A percentile compares a stretch with the other conserved stretches of the same genome.
phyloP scores from a whole-genome alignment of 2,797 vertebrate species.

The Morus bassanus region DNA sequence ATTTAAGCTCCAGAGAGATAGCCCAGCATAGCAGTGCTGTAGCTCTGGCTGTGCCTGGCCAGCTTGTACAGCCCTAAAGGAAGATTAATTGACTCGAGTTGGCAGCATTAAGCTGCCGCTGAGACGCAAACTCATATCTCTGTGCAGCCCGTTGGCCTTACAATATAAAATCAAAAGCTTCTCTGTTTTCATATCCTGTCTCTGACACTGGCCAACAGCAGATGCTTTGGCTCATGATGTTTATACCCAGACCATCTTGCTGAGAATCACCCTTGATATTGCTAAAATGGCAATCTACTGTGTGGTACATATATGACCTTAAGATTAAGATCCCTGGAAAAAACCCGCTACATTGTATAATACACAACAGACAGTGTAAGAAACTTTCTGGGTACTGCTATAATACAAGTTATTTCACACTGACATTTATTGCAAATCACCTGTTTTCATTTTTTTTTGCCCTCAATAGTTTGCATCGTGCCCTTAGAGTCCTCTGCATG shows the following conservation, averaged over 20 bases:
- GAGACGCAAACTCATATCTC: not conserved
- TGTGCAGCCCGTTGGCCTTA: not conserved
- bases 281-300: not conserved
- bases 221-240: not conserved
- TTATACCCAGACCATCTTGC: not conserved
- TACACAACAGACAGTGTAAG: not conserved
- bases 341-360: accelerated
- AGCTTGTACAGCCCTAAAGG: not conserved
- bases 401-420: not conserved
- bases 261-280: not conserved
- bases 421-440: not conserved
- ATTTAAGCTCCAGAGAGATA: not conserved
- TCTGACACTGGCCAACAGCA: not conserved
- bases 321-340: not conserved
- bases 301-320: not conserved
- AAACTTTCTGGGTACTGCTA: not conserved
- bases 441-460: not conserved
- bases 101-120: not conserved
- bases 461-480: not conserved
- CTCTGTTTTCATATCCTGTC: not conserved
- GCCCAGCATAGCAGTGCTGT: not conserved
- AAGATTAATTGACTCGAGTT: not conserved
- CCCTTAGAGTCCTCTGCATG: not conserved
- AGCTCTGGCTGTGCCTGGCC: not conserved
- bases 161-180: not conserved